phyloP scores from a whole-genome alignment of 2,113 vertebrate genomes.

The Meles meles region DNA sequence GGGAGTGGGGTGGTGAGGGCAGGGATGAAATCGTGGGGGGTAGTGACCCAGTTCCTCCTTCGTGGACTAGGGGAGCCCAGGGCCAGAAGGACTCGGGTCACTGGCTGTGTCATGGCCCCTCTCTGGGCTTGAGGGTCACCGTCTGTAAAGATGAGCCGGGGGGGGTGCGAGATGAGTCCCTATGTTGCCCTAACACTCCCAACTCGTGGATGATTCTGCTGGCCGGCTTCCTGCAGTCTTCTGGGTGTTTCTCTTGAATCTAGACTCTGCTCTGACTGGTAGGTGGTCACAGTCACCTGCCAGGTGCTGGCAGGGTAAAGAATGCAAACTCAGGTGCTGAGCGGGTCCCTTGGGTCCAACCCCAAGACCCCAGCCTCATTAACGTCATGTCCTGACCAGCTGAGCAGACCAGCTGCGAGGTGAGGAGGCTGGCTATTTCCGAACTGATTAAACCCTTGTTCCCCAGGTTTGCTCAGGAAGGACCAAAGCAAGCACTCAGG shows the following conservation, averaged over 20 bases:
- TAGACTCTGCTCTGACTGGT: background rate
- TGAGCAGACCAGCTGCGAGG: background rate
- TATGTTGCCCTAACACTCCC: fast-evolving
- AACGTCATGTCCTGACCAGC: background rate
- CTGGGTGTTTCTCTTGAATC: background rate
- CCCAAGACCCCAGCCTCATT: background rate
- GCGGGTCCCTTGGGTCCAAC: background rate
- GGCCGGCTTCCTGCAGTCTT: background rate
- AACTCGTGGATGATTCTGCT: background rate
- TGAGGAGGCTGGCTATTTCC: background rate
- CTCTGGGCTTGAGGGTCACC: background rate
- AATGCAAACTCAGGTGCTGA: background rate
- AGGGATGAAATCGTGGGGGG: background rate
- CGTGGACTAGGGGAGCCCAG: background rate
- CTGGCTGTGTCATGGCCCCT: background rate
- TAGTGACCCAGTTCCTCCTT: background rate
- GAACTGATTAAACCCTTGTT: background rate
- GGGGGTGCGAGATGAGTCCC: too few species aligned
- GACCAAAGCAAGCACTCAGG: background rate
- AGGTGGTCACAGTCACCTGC: background rate
- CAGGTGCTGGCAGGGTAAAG: background rate
- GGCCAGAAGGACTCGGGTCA: background rate
- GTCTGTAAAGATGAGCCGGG: background rate
- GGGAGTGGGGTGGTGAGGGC: fast-evolving
- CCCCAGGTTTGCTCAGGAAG: background rate